Evolutionary conservation across 2,797 vertebrate genomes (phyloP), one percentile per base, ranked within the genome.

Genomic region (Antrozous pallidus): DNA sequence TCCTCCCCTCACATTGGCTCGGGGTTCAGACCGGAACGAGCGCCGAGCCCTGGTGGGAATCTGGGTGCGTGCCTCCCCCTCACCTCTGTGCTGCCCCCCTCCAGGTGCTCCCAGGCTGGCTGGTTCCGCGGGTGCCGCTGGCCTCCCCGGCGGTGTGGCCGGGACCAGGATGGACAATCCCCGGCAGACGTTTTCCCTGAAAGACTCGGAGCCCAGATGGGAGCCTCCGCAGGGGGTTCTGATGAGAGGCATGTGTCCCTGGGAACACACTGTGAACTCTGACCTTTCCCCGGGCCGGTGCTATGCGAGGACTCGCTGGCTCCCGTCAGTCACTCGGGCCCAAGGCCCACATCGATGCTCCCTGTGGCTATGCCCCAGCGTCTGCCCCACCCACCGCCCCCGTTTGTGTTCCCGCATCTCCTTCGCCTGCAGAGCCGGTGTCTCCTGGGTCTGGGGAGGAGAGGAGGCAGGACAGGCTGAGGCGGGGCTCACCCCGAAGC

Each of bases 101-200:
- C 54, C 17, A 0, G 24, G 22, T 9, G 4, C 0, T 8, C 51
- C 42, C 2, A 63, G 47, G 54, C 7, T 1, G 36, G 74, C 2
- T 0, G 14, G 70, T 2, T 24, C 81, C 24, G 0, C 2, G 40
- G 17, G 4, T 10, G 4, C 49, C 42, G 3, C 18, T 17, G 20
- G 42, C 54, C 61, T 56, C n/a, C 49, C 26, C 5, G 18, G 33
- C 20, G 2, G 45, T 56, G 9, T 12, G 24, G 58, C 51, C 7
- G 1, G 47, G 47, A 42, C 22, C 1, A 22, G 58, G 36, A 10
- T 42, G 17, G 40, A 47, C n/a, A 12, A 5, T 61, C 88, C 13
- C 0, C 1, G 11, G 10, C 33, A 4, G 56, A 79, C 56, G 5
- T 49, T 31, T 61, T 49, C 80, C 45, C 24, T 18, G 42, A 13